Evolutionary conservation across 2,888 invertebrate species (phyloP), one percentile per base, ranked within the genome.

Genomic region (Ornithoptera priamus): DNA sequence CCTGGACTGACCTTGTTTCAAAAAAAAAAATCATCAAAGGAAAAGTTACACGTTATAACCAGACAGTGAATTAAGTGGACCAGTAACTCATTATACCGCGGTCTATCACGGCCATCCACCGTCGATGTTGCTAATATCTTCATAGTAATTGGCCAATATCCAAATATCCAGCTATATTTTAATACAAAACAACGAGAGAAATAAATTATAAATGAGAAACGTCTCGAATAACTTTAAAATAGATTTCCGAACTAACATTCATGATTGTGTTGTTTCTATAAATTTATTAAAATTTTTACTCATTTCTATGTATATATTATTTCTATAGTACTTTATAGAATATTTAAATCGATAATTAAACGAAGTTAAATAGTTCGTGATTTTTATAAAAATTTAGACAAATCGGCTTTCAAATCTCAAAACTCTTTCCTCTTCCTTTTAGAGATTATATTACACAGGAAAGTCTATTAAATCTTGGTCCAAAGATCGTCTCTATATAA

Each of bases 141-240:
- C 70, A 66, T 70, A 67, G 67, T 60, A 67, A 70, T 64, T 70
- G 70, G 70, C 70, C 67, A 64, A 67, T 67, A 61, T 70, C 70
- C 70, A 70, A 70, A 67, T 60, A 57, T 8, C n/a, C 18, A 17
- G 50, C 10, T 12, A 50, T 50, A 50, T 15, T 17, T 50, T 50
- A 18, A 15, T 17, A 17, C 12, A 50, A 50, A 50, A 50, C 18
- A 5, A 50, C 50, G 17, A 15, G 50, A 17, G 17, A 17, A 17
- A 18, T 17, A 50, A 50, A 50, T 50, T 50, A 50, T 17, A 18
- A 50, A 50, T 50, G 50, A 50, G 50, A 50, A 50, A 18, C 15
- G 18, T 17, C 18, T 17, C 12, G 17, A 50, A 5, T 50, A 2
- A 50, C 17, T 50, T 50, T 17, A 50, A 50, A 18, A 50, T 17